These are phyloP conservation scores for Rosalia funebris DNA, from an alignment of 2,888 invertebrate genomes.

Conservation along the genomic window DNA sequence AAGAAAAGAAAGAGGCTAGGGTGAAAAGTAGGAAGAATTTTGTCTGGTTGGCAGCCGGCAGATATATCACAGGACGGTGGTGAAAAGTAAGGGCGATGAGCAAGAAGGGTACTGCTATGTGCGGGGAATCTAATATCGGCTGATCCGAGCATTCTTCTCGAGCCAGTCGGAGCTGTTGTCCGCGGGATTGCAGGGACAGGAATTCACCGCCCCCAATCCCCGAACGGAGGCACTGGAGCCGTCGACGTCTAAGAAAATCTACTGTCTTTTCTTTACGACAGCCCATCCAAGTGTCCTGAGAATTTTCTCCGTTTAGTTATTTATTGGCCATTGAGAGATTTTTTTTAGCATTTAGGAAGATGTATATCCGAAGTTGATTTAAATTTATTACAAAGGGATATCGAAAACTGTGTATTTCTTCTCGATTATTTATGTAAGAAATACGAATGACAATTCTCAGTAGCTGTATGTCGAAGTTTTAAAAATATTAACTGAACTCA, in stretches of 20 bases:
- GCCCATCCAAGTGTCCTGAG: conserved; percentile 3
- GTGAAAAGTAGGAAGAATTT: too few relatives aligned
- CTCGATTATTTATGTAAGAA: too few relatives aligned
- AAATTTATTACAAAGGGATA: neutral
- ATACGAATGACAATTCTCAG: too few relatives aligned
- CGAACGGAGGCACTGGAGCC: conserved; percentile 19
- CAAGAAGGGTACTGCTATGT: conserved; percentile 53
- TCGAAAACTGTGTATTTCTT: neutral
- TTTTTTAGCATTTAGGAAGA: conserved; percentile 5
- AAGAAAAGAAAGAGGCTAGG: too few relatives aligned
- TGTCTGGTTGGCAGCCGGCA: conserved; percentile 22
- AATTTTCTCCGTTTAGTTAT: conserved; percentile 12
- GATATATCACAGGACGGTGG: conserved; percentile 30
- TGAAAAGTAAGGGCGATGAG: conserved; percentile 30
- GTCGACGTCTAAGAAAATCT: conserved; percentile 39
- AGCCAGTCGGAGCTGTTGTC: conserved; percentile 59
- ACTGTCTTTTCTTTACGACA: conserved; percentile 15
- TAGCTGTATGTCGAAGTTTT: too few relatives aligned
- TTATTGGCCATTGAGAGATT: conserved; percentile 8
- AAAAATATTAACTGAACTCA: too few relatives aligned
- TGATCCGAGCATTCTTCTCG: conserved; percentile 62
- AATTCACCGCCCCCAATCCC: conserved; percentile 47
- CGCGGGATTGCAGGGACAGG: conserved; percentile 61
- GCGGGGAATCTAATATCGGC: conserved; percentile 61
- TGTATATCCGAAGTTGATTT: neutral